Evolutionary conservation across 2,888 invertebrate species (phyloP).

Genomic region (Sarcophaga variegata): DNA sequence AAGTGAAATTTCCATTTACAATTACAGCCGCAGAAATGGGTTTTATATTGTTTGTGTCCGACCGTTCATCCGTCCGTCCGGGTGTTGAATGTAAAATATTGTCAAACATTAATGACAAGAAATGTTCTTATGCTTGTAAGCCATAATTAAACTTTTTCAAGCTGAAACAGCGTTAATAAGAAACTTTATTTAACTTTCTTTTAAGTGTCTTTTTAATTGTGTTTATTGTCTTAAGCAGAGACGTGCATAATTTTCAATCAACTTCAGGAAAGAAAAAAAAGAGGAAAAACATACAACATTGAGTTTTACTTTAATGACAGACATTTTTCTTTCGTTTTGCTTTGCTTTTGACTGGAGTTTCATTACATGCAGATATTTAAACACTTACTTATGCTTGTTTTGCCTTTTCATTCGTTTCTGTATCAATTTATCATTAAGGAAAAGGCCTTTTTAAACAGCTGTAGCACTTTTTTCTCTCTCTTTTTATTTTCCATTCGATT

Average conservation of each 20-base stretch:
- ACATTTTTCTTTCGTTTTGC: not conserved
- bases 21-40: slow-evolving; percentile 46
- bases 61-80: not conserved
- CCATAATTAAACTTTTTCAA: slow-evolving; percentile 55
- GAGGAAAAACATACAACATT: too few relatives aligned
- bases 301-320: not conserved
- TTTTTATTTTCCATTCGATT: not conserved
- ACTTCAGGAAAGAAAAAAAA: too few relatives aligned
- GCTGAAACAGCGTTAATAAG: not conserved
- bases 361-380: not conserved
- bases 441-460: not conserved
- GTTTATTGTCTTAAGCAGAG: slow-evolving; percentile 16
- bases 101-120: slow-evolving; percentile 45
- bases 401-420: not conserved
- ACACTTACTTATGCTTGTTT: not conserved
- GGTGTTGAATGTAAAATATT: slow-evolving; percentile 28
- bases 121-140: slow-evolving; percentile 38
- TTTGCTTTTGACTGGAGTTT: too few relatives aligned
- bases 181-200: slow-evolving; percentile 36
- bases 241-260: slow-evolving; percentile 12
- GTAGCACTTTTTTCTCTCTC: not conserved
- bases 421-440: not conserved
- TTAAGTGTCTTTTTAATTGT: slow-evolving; percentile 55
- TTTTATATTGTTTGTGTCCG: not conserved
- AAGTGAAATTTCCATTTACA: not conserved